A percentile compares a stretch with the other conserved stretches of the same genome.
phyloP scores from a whole-genome alignment of 2,888 invertebrate genomes.

The Steinernema carpocapsae region DNA sequence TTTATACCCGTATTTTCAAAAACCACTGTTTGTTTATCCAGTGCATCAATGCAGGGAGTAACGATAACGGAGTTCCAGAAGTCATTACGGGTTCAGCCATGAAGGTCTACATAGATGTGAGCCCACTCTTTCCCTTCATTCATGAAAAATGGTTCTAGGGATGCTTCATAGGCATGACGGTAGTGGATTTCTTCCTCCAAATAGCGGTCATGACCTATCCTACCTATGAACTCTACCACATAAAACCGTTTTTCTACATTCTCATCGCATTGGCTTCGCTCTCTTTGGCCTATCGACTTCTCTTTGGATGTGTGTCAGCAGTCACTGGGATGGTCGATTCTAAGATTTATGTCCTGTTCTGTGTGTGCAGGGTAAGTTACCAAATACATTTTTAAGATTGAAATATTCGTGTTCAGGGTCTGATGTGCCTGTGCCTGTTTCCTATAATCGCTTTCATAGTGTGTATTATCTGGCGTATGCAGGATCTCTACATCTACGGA shows the following conservation, averaged over 20 bases:
- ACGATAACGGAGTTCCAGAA: background rate
- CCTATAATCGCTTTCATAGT: constrained; percentile 14
- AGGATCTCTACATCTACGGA: constrained; percentile 24
- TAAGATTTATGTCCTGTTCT: background rate
- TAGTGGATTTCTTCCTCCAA: constrained; percentile 16
- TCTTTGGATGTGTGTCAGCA: background rate
- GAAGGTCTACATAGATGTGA: constrained; percentile 14
- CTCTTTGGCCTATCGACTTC: background rate
- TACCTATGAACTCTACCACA: background rate
- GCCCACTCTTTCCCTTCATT: background rate
- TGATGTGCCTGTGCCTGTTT: constrained; percentile 1
- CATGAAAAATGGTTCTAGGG: background rate
- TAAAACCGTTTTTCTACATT: constrained; percentile 2
- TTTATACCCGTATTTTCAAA: background rate
- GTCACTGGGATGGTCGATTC: background rate
- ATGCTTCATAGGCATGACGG: constrained; percentile 1
- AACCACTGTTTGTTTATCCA: background rate
- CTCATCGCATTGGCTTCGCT: background rate
- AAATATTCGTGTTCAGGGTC: background rate
- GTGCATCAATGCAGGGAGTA: background rate
- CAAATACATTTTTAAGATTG: background rate
- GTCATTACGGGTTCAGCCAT: background rate
- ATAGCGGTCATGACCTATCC: constrained; percentile 6
- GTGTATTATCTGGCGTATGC: background rate
- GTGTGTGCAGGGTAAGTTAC: background rate